phyloP scores from a whole-genome alignment of 2,888 invertebrate genomes.

The Spisula subtruncata region DNA sequence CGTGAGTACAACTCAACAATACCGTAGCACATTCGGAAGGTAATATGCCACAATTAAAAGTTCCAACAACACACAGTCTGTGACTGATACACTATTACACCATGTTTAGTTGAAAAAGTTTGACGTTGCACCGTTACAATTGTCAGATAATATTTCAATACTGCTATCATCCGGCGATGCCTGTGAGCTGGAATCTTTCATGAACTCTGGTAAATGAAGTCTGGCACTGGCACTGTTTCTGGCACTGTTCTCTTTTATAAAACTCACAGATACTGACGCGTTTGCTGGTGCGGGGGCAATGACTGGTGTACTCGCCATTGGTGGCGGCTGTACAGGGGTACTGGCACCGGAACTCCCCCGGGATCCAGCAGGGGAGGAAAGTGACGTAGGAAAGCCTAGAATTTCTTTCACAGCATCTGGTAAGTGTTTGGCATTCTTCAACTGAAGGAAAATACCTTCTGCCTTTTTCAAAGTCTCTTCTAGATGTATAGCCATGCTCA shows the following conservation, averaged over 20 bases:
- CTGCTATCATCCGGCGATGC: slow-evolving; percentile 84
- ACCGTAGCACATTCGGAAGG: neutral
- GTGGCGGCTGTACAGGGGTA: slow-evolving; percentile 70
- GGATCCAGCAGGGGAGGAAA: slow-evolving; percentile 69
- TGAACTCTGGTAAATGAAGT: slow-evolving; percentile 69
- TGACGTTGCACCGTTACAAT: slow-evolving; percentile 70
- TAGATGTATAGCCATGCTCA: slow-evolving; percentile 95
- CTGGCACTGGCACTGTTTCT: slow-evolving; percentile 68
- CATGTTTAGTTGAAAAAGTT: slow-evolving; percentile 72
- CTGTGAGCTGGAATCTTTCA: slow-evolving; percentile 74
- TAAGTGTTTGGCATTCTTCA: slow-evolving; percentile 88
- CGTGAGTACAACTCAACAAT: neutral
- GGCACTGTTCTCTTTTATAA: slow-evolving; percentile 46
- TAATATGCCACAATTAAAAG: neutral
- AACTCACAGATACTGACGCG: slow-evolving; percentile 38
- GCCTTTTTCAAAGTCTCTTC: slow-evolving; percentile 94
- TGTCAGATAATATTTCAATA: slow-evolving; percentile 84
- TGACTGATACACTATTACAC: too few relatives aligned
- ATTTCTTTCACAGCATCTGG: slow-evolving; percentile 84
- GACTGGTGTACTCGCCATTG: slow-evolving; percentile 67
- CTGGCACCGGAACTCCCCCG: slow-evolving; percentile 72
- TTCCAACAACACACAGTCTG: neutral
- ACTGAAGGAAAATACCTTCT: slow-evolving; percentile 97
- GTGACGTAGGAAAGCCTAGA: slow-evolving; percentile 77
- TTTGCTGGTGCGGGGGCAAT: slow-evolving; percentile 11